Evolutionary conservation across 2,797 vertebrate species (phyloP).

Genomic region (Helarctos malayanus): DNA sequence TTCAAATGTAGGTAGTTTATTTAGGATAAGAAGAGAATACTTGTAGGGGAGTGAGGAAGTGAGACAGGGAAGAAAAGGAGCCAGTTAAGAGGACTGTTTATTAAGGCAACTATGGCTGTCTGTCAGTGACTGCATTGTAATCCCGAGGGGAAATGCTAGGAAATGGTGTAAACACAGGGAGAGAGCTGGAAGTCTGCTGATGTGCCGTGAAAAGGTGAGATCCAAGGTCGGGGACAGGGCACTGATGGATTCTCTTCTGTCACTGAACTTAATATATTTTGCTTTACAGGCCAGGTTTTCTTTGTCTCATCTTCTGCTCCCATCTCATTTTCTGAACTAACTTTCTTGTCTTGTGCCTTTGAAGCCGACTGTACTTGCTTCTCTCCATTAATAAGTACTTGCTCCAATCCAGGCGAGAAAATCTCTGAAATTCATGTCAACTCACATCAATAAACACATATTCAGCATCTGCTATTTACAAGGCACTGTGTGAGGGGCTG

Average conservation of each 20-base stretch:
- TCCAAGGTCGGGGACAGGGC: no score
- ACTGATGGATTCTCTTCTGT: not conserved
- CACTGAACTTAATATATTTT: not conserved
- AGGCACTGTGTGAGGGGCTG: not conserved
- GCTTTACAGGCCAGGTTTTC: not conserved
- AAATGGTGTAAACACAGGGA: no score
- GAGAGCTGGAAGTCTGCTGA: no score
- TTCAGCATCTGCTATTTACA: not conserved
- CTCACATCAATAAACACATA: not conserved
- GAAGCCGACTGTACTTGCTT: not conserved
- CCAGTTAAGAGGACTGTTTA: not conserved
- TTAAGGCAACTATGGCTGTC: not conserved
- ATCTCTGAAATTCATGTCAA: conserved; percentile 18
- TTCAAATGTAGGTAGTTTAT: not conserved
- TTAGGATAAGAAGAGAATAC: not conserved
- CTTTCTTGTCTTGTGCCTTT: not conserved
- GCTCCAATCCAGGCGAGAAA: not conserved
- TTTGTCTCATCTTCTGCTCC: not conserved
- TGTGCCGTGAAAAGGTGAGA: not conserved
- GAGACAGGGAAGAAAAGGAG: not conserved
- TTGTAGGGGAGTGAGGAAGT: not conserved
- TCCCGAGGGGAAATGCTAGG: not conserved
- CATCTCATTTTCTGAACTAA: not conserved
- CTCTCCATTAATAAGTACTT: not conserved
- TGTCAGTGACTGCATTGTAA: not conserved